phyloP scores from a whole-genome alignment of 2,888 invertebrate species.

The Eudasyphora cyanicolor region DNA sequence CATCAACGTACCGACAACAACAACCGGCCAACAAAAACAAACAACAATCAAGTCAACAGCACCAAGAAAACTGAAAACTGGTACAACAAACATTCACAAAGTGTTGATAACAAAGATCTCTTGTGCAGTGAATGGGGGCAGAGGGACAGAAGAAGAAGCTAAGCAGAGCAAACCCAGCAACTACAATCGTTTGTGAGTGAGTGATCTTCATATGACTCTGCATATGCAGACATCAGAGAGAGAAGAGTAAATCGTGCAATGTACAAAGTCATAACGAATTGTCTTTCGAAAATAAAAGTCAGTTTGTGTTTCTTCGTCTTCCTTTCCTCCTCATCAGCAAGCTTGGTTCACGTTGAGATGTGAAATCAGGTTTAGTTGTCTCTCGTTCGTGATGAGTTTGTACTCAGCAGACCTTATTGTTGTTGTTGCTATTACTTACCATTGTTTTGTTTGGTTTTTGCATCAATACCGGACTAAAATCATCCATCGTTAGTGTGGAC shows the following conservation, averaged over 20 bases:
- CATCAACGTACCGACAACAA: not conserved
- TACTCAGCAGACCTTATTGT: not conserved
- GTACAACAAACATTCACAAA: not conserved
- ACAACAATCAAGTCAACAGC: not conserved
- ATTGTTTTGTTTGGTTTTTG: constrained; percentile 18
- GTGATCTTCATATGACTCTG: constrained; percentile 18
- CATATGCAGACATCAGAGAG: not conserved
- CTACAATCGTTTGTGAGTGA: not conserved
- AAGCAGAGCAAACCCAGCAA: too few species aligned
- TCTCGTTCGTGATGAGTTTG: not conserved
- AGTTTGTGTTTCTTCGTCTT: not conserved
- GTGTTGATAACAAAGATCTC: too few species aligned
- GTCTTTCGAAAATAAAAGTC: constrained; percentile 15
- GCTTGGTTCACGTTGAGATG: not conserved
- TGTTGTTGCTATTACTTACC: not conserved
- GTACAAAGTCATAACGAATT: not conserved
- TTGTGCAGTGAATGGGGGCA: not conserved
- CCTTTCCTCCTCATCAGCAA: too few species aligned
- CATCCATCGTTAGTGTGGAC: not conserved
- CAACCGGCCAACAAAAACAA: not conserved
- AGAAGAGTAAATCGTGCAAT: not conserved
- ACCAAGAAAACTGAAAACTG: not conserved
- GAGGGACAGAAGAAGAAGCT: not conserved
- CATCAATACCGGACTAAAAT: constrained; percentile 4
- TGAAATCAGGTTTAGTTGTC: constrained; percentile 22